Evolutionary conservation across 2,888 invertebrate genomes (phyloP), one percentile per base, ranked within the genome.

Genomic region (Ferdinandea cuprea): DNA sequence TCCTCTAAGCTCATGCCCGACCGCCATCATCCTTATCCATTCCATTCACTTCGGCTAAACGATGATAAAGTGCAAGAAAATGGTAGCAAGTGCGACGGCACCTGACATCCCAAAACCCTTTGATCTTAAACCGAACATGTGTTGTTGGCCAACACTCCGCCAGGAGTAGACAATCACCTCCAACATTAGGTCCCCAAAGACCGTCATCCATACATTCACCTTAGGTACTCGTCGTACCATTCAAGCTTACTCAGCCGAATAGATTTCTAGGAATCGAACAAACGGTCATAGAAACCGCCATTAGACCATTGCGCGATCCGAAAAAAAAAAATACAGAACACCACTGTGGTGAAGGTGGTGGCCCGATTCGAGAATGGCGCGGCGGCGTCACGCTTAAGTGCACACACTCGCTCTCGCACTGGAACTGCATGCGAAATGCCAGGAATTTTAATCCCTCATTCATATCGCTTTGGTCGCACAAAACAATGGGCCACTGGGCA

Each of bases 381-480:
- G 59, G 37, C 61, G 72, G 78, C 78, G 83, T 78, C 72, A 83
- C 78, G 83, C 83, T 83, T 42, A 61, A 68, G 58, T 78, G 63
- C 72, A 68, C 63, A 77, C 46, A 63, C 50, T 40, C 30, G 46
- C 46, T 58, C 50, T 40, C 30, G 46, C 59, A 46, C 8, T 46
- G 54, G 40, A 37, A 59, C 65, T 56, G 72, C 54, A 83, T 83
- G 72, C 77, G 66, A 83, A 83, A 78, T 73, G 78, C 63, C 44
- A 66, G 68, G 83, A 83, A 83, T 83, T 83, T 83, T 83, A 83
- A 83, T 83, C 83, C 78, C 83, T 83, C 83, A 81, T 81, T 81
- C 71, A 78, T 78, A 68, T 68, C 66, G 72, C 71, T 35, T 68
- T 68, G 52, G 42, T 3, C 50, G 56, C 30, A 30, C 72, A 46